Conservation (phyloP, 2,113 vertebrate species). For the Cinclus mexicanus region DNA sequence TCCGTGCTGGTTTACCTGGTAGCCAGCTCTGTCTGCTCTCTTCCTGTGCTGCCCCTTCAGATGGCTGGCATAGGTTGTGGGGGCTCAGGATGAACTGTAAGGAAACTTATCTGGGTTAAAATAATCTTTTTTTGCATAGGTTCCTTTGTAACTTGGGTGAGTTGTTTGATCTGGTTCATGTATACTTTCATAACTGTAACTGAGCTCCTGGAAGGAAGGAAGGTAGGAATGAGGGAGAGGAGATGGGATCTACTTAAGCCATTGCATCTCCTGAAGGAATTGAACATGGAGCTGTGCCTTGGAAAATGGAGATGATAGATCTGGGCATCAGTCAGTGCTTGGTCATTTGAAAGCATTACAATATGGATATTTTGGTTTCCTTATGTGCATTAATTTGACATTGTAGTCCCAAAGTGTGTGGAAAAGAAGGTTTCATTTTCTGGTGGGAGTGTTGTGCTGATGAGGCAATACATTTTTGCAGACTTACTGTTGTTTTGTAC, state of each 20-base stretch:
- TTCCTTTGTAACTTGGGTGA: neutral
- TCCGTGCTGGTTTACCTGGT: rapidly evolving
- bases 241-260: neutral
- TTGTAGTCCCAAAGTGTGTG: neutral
- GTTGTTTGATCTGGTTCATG: neutral
- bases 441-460: neutral
- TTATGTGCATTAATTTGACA: neutral
- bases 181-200: neutral
- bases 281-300: neutral
- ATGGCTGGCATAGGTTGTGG: neutral
- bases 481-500: neutral
- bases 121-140: neutral
- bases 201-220: neutral
- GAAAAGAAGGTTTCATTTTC: neutral
- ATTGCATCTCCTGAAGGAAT: neutral
- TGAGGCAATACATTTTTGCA: neutral
- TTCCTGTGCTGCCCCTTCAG: neutral
- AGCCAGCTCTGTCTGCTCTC: neutral
- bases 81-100: neutral
- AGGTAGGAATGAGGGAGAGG: neutral
- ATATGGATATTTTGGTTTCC: neutral
- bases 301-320: neutral
- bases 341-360: neutral
- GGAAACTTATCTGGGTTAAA: neutral
- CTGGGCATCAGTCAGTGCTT: neutral